Conservation (phyloP, 2,797 vertebrate genomes). For the Sebastes vulpes region DNA sequence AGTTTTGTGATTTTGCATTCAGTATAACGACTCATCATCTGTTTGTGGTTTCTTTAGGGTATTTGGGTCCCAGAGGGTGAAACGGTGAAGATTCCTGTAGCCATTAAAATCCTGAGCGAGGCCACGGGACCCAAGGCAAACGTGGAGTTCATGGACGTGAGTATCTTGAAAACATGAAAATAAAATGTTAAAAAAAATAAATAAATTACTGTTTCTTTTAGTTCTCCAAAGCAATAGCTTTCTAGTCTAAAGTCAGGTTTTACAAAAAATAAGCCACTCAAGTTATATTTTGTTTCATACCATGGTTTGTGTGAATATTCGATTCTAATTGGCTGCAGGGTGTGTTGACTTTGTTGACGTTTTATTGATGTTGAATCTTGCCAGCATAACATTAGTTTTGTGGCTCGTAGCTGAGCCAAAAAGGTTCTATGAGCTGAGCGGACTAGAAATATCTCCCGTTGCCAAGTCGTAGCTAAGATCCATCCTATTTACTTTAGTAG, state of each 20-base stretch:
- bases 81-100: constrained; percentile 98
- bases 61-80: constrained; percentile 99
- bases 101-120: constrained; percentile 98
- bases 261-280: not conserved
- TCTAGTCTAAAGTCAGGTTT: not conserved
- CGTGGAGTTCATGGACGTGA: constrained; percentile 99
- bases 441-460: no score
- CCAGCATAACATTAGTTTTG: not conserved
- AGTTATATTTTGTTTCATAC: not conserved
- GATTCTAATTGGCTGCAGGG: not conserved
- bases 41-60: constrained; percentile 84
- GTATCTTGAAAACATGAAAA: constrained; percentile 69
- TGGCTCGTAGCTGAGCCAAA: not conserved
- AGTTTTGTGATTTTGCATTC: constrained; percentile 12
- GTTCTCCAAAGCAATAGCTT: not conserved
- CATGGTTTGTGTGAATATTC: not conserved
- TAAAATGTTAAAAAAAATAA: not conserved
- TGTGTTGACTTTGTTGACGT: not conserved
- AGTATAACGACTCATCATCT: not conserved
- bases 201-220: not conserved
- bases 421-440: not conserved
- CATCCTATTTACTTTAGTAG: not conserved
- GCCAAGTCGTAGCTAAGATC: no score
- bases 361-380: not conserved
- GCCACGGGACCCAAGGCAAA: constrained; percentile 98